These are phyloP conservation scores for Nasonia giraulti DNA, from an alignment of 1,140 invertebrate species.

Conservation along the genomic window DNA sequence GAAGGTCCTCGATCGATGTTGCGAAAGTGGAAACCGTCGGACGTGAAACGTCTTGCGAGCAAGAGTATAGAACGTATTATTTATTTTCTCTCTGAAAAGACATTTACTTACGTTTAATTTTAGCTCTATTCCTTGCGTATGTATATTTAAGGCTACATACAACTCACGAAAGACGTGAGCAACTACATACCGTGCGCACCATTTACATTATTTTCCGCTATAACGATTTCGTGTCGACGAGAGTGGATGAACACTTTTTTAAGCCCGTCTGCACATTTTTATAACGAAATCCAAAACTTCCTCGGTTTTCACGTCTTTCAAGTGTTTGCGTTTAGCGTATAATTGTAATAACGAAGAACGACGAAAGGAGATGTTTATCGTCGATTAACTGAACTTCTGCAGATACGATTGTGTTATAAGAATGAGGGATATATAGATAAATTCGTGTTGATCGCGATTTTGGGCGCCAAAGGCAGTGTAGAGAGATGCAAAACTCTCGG, in stretches of 20 bases:
- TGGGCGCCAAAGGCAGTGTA: background rate
- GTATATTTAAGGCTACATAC: background rate
- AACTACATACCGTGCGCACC: background rate
- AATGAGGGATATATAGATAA: background rate
- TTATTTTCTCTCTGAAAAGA: constrained; percentile 9
- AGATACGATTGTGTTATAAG: background rate
- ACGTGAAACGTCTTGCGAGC: constrained; percentile 17
- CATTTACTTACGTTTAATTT: constrained; percentile 6
- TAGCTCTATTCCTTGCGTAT: background rate
- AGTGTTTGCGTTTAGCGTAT: background rate
- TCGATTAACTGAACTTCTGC: background rate
- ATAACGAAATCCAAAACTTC: background rate
- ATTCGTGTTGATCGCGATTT: constrained; percentile 45
- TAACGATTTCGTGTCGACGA: background rate
- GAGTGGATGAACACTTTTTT: background rate
- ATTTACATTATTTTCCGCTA: background rate
- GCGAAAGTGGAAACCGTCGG: background rate
- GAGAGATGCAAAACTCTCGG: background rate
- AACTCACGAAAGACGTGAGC: constrained; percentile 7
- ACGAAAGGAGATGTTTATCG: background rate
- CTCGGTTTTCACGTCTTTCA: background rate
- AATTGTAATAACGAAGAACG: background rate
- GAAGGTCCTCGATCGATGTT: background rate
- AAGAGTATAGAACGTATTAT: background rate
- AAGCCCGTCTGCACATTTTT: background rate